These are phyloP conservation scores for Sminthurinus signatus DNA, from an alignment of 1,140 invertebrate species.

Conservation along the genomic window DNA sequence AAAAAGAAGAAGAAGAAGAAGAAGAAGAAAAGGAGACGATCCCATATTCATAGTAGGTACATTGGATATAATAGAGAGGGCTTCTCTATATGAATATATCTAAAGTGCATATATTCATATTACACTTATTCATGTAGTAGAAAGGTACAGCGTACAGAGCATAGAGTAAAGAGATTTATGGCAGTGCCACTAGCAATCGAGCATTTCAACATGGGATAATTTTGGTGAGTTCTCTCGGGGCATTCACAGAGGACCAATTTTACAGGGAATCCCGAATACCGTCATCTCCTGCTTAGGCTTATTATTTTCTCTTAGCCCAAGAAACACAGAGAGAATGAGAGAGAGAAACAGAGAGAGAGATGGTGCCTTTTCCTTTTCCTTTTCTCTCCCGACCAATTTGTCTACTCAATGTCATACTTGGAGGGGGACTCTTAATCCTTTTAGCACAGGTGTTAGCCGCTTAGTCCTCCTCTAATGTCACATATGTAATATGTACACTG, in stretches of 20 bases:
- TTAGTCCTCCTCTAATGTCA: too few relatives aligned
- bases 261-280: neutral
- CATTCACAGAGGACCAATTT: neutral
- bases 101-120: too few relatives aligned
- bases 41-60: slow-evolving; percentile 31
- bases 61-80: too few relatives aligned
- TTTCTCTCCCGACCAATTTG: slow-evolving; percentile 31
- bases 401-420: slow-evolving; percentile 28
- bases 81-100: too few relatives aligned
- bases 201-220: slow-evolving; percentile 36
- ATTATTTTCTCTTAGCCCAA: slow-evolving; percentile 14
- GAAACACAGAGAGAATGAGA: slow-evolving; percentile 4
- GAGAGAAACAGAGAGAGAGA: too few relatives aligned
- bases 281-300: slow-evolving; percentile 15
- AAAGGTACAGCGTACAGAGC: too few relatives aligned
- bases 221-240: slow-evolving; percentile 15
- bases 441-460: slow-evolving; percentile 26
- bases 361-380: too few relatives aligned
- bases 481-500: too few relatives aligned
- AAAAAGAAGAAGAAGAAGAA: too few relatives aligned
- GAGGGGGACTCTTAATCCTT: slow-evolving; percentile 25
- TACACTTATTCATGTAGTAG: too few relatives aligned
- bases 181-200: slow-evolving; percentile 33
- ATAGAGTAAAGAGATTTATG: slow-evolving; percentile 34
- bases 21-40: too few relatives aligned